These are phyloP conservation scores for Paramuricea clavata DNA, from an alignment of 92 coral and sea anemone species.

Conservation along the genomic window DNA sequence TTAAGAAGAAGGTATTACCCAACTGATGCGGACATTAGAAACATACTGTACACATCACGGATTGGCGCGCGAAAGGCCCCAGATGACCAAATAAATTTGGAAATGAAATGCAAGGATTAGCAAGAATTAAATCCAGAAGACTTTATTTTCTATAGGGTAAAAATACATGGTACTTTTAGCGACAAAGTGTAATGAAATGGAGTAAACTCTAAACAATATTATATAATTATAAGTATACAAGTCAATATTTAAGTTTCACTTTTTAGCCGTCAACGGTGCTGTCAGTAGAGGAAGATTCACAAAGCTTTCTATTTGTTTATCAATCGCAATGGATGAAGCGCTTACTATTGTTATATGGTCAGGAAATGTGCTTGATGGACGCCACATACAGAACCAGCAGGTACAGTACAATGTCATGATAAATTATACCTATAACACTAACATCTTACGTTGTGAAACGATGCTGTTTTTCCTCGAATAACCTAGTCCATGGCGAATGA, in stretches of 20 bases:
- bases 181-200: background rate
- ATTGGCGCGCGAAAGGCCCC: constrained; percentile 27
- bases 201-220: no score
- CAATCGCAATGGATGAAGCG: constrained; percentile 22
- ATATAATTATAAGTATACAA: no score
- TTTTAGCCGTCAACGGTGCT: background rate
- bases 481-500: no score
- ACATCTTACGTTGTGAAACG: no score
- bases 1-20: constrained; percentile 7
- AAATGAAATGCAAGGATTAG: constrained; percentile 5
- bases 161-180: background rate
- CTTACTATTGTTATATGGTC: constrained; percentile 11
- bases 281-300: background rate
- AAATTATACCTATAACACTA: no score
- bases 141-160: constrained; percentile 18
- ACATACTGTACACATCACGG: background rate
- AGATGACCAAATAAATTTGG: background rate
- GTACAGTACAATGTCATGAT: background rate
- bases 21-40: constrained; percentile 20
- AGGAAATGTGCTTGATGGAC: constrained; percentile 33
- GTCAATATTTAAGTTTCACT: background rate
- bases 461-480: no score
- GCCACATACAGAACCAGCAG: constrained; percentile 27
- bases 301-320: constrained; percentile 1
- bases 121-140: background rate